Percentiles rank a stretch among this genome's conserved stretches.
phyloP scores from a whole-genome alignment of 2,888 invertebrate species.

The Xylota sylvarum region DNA sequence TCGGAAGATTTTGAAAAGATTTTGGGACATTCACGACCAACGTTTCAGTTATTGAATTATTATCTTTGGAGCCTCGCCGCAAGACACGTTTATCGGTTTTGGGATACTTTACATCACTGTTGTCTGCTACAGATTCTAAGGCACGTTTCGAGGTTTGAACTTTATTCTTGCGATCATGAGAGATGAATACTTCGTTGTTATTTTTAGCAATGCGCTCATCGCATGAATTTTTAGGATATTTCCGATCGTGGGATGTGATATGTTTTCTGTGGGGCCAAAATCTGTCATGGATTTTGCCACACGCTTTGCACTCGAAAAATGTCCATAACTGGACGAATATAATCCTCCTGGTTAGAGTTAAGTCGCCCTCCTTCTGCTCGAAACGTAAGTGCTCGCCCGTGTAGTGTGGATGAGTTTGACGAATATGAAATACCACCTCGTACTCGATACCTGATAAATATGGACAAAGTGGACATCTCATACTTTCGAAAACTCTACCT shows the following conservation, averaged over 20 bases:
- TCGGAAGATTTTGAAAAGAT: constrained; percentile 3
- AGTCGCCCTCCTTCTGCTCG: constrained; percentile 42
- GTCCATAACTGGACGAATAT: constrained; percentile 64
- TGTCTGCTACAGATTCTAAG: constrained; percentile 35
- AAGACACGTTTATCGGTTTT: constrained; percentile 24
- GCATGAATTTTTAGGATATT: constrained; percentile 16
- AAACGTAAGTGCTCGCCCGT: constrained; percentile 56
- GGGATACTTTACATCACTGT: constrained; percentile 16
- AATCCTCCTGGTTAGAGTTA: constrained; percentile 51
- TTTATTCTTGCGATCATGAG: constrained; percentile 12
- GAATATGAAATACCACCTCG: constrained; percentile 67
- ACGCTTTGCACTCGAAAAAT: constrained; percentile 70
- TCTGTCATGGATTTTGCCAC: constrained; percentile 68
- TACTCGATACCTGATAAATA: constrained; percentile 67
- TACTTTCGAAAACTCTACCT: constrained; percentile 62
- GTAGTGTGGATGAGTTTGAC: constrained; percentile 63
- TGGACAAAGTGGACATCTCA: constrained; percentile 63
- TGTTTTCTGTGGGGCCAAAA: constrained; percentile 67
- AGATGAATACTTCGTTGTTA: constrained; percentile 45
- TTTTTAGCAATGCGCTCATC: constrained; percentile 18
- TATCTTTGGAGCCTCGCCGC: constrained; percentile 36
- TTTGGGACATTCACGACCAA: constrained; percentile 15
- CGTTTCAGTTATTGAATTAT: constrained; percentile 3
- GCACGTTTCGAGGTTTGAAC: constrained; percentile 63
- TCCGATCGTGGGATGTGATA: constrained; percentile 60